These are phyloP conservation scores for Oryzias celebensis DNA, from an alignment of 2,113 vertebrate genomes.

Conservation along the genomic window DNA sequence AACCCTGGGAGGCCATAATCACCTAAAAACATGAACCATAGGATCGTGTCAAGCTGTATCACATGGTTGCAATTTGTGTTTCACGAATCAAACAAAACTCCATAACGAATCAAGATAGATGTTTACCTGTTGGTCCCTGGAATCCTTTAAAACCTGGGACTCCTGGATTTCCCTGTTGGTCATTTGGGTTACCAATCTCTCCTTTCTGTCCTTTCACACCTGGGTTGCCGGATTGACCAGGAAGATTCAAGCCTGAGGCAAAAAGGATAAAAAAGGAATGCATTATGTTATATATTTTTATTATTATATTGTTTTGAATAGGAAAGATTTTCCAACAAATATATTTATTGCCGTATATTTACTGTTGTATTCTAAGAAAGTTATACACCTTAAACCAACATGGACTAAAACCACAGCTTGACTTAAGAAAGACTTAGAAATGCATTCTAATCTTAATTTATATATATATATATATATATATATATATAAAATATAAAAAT, in stretches of 20 bases:
- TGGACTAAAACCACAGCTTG: no score
- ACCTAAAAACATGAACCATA: slow-evolving; percentile 72
- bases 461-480: no score
- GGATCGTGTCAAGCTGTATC: slow-evolving; percentile 7
- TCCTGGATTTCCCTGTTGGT: slow-evolving; percentile 77
- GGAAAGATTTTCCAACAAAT: no score
- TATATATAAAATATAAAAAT: no score
- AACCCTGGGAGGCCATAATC: slow-evolving; percentile 78
- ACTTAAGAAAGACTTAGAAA: no score
- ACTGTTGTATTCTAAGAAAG: no score
- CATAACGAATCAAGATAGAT: background rate
- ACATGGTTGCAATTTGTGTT: background rate
- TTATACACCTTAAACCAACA: no score
- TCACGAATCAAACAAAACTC: background rate
- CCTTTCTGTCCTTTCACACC: slow-evolving; percentile 84
- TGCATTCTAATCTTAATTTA: no score
- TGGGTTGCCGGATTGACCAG: slow-evolving; percentile 79
- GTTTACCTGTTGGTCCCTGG: slow-evolving; percentile 83
- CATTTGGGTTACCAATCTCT: slow-evolving; percentile 80
- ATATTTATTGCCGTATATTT: no score
- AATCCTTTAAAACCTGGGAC: slow-evolving; percentile 80
- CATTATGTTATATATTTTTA: background rate
- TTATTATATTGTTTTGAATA: no score
- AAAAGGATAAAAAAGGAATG: slow-evolving; percentile 4
- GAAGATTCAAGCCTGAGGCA: slow-evolving; percentile 78